phyloP scores from a whole-genome alignment of 1,140 invertebrate genomes.

The Meloidogyne chitwoodi region DNA sequence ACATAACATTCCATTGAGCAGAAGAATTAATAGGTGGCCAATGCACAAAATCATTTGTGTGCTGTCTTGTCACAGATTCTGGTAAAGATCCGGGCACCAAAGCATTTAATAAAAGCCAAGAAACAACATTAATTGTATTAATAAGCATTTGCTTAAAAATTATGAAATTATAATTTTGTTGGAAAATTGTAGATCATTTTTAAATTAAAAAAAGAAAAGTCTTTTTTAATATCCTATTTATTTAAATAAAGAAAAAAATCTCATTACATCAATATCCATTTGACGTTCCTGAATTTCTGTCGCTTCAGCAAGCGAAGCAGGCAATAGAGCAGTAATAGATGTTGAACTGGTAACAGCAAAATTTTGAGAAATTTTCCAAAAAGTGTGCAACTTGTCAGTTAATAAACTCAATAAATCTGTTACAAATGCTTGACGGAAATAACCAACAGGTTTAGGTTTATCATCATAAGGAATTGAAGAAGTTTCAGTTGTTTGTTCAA shows the following conservation, averaged over 20 bases:
- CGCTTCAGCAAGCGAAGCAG: conserved; percentile 1
- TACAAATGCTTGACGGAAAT: conserved; percentile 50
- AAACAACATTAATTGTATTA: conserved; percentile 56
- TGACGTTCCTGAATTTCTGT: conserved; percentile 46
- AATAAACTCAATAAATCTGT: conserved; percentile 43
- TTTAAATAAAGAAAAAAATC: neutral
- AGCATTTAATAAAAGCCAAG: conserved; percentile 57
- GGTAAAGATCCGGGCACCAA: conserved; percentile 47
- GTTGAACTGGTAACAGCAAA: conserved; percentile 39
- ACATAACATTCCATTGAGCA: conserved; percentile 38
- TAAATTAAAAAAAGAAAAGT: no score
- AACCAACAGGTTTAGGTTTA: neutral
- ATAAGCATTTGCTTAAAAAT: conserved; percentile 54
- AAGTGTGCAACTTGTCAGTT: conserved; percentile 51
- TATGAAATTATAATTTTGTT: neutral
- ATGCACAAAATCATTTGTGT: conserved; percentile 48
- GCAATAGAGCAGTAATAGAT: neutral
- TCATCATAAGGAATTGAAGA: neutral
- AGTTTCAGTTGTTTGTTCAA: neutral
- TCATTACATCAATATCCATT: conserved; percentile 54
- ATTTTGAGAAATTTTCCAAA: conserved; percentile 57
- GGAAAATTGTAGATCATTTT: neutral
- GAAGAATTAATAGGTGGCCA: conserved; percentile 41
- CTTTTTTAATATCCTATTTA: neutral
- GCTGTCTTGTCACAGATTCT: conserved; percentile 33